phyloP scores from a whole-genome alignment of 2,888 invertebrate species.

The Microchrysa polita region DNA sequence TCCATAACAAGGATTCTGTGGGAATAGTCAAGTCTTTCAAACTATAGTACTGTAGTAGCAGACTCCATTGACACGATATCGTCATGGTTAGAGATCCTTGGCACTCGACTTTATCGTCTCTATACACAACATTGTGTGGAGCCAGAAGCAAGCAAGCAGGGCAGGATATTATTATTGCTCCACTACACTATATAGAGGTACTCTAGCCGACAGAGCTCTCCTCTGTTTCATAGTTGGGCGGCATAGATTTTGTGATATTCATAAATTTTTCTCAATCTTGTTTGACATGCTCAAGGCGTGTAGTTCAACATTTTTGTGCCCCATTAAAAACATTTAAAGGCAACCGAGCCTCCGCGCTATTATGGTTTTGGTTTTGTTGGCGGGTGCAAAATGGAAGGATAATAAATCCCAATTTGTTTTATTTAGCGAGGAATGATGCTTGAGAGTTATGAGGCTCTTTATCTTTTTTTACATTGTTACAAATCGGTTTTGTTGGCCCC shows the following conservation, averaged over 20 bases:
- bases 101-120: not conserved
- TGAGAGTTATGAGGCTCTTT: not conserved
- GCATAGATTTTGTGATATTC: conserved; percentile 26
- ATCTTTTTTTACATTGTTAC: too few species aligned
- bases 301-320: conserved; percentile 39
- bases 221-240: conserved; percentile 20
- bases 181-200: not conserved
- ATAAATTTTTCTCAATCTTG: conserved; percentile 44
- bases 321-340: conserved; percentile 44
- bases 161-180: not conserved
- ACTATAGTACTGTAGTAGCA: not conserved
- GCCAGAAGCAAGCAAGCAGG: too few species aligned
- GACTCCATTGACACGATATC: conserved; percentile 15
- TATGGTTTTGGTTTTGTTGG: too few species aligned
- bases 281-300: conserved; percentile 42
- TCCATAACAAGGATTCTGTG: conserved; percentile 3
- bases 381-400: not conserved
- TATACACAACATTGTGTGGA: not conserved
- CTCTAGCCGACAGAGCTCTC: too few species aligned
- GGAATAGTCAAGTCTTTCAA: not conserved
- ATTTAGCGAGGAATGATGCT: conserved; percentile 21
- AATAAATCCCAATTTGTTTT: conserved; percentile 42
- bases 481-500: too few species aligned
- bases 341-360: too few species aligned
- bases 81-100: conserved; percentile 1